Conservation (phyloP, 92 coral and sea anemone species). For the Actinernus sp. region DNA sequence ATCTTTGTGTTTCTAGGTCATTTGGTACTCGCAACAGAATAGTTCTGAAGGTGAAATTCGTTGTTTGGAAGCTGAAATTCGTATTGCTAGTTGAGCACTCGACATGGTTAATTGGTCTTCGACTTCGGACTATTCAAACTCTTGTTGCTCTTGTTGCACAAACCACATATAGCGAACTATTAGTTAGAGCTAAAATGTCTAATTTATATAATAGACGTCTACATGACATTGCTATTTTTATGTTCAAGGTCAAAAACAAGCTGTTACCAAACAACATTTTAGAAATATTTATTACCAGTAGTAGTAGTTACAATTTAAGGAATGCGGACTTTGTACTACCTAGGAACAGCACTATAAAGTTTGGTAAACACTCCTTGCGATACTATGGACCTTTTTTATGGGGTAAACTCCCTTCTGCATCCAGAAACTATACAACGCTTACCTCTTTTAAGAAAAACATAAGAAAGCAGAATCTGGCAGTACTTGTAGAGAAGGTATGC, state of each 20-base stretch:
- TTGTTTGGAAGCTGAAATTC: too few species aligned
- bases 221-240: constrained; percentile 10
- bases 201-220: not conserved
- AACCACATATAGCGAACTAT: not conserved
- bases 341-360: not conserved
- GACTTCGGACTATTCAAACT: too few species aligned
- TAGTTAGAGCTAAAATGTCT: constrained; percentile 2
- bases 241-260: constrained; percentile 10
- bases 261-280: constrained; percentile 7
- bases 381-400: constrained; percentile 9
- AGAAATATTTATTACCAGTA: constrained; percentile 1
- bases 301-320: not conserved
- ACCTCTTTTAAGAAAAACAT: not conserved
- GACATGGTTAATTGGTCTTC: too few species aligned
- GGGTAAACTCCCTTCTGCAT: constrained; percentile 1
- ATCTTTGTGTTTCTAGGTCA: too few species aligned
- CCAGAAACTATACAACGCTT: constrained; percentile 2
- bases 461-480: not conserved
- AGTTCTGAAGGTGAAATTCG: too few species aligned
- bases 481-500: too few species aligned
- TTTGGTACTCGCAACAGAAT: too few species aligned
- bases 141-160: too few species aligned
- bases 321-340: not conserved
- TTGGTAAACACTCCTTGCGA: constrained; percentile 12
- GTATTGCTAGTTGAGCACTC: too few species aligned